Base-by-base conservation (phyloP, 2,888 invertebrate species). In the Pseudococcus jackbeardsleyi region DNA sequence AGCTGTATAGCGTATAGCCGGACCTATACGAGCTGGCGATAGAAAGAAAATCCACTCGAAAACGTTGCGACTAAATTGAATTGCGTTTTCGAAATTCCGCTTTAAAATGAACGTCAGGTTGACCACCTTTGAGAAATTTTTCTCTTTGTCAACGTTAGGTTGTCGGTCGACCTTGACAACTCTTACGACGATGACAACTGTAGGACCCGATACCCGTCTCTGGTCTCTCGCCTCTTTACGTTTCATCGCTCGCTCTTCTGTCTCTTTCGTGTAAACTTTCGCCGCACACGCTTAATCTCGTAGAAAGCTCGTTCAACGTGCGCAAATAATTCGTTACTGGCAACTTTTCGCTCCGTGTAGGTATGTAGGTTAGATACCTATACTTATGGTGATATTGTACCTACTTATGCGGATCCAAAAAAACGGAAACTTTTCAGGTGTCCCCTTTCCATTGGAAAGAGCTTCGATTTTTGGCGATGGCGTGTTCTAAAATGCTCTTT, bases 1-100 rank as follows among this genome's bases (percentile, higher is more conserved):
- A 8, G 9, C 9, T 8, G 42, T 42, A 42, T 42, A 42, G 42
- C 42, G 26, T 42, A 42, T 42, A 42, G 42, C 42, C 5, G 7
- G 42, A 42, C 9, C 8, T 42, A 42, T 6, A 8, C 42, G 17
- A n/a, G 54, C 1, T 54, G 8, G 12, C 54, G 50, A 54, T 15
- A 68, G 26, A 26, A 68, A 26, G 11, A 26, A 68, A 68, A 68
- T 11, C 68, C 68, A 68, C 68, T 68, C 68, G 68, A 68, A 68
- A 68, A 68, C 68, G 26, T 26, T 68, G n/a, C 26, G 68, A 26
- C 68, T 68, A 68, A 68, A 68, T 68, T 68, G 68, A 68, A 68
- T 68, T 68, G 68, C 68, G 22, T 68, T 68, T 68, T 68, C 68
- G 22, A 68, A 68, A 68, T 68, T 68, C 26, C 68, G 68, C 68